Evolutionary conservation across 2,888 invertebrate genomes (phyloP).

Genomic region (Boloria euphrosyne): DNA sequence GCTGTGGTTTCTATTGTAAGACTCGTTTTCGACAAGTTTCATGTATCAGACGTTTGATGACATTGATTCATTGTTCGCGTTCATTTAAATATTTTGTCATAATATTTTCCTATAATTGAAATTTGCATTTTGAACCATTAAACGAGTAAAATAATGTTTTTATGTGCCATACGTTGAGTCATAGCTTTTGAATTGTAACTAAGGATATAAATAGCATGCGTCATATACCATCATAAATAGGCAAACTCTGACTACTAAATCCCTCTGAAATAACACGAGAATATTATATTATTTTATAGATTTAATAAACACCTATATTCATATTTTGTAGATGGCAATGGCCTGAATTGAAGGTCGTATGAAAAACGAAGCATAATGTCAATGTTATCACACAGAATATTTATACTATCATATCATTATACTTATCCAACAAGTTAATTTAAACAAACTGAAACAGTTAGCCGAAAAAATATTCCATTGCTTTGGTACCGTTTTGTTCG

Average conservation of each 20-base stretch:
- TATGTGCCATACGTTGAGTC: conserved; percentile 1
- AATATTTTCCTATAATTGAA: background rate
- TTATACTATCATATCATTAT: conserved; percentile 7
- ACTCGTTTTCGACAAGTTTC: conserved; percentile 26
- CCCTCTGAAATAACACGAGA: background rate
- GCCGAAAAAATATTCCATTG: background rate
- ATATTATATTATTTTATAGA: background rate
- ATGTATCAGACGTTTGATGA: conserved; percentile 14
- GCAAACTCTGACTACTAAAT: background rate
- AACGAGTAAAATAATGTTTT: background rate
- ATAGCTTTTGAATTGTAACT: background rate
- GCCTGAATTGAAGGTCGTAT: conserved; percentile 38
- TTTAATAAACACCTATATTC: conserved; percentile 6
- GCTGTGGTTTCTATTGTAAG: conserved; percentile 25
- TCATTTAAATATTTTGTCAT: background rate
- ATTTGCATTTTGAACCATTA: background rate
- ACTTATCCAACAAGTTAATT: background rate
- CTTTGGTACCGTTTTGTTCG: too few relatives aligned
- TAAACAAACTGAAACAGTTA: background rate
- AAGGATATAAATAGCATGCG: conserved; percentile 3
- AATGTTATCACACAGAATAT: conserved; percentile 39
- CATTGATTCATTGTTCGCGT: conserved; percentile 14
- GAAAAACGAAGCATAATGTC: conserved; percentile 39
- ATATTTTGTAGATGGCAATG: conserved; percentile 29
- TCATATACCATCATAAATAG: background rate